Evolutionary conservation across 2,113 vertebrate genomes (phyloP).

Genomic region (Parus major): DNA sequence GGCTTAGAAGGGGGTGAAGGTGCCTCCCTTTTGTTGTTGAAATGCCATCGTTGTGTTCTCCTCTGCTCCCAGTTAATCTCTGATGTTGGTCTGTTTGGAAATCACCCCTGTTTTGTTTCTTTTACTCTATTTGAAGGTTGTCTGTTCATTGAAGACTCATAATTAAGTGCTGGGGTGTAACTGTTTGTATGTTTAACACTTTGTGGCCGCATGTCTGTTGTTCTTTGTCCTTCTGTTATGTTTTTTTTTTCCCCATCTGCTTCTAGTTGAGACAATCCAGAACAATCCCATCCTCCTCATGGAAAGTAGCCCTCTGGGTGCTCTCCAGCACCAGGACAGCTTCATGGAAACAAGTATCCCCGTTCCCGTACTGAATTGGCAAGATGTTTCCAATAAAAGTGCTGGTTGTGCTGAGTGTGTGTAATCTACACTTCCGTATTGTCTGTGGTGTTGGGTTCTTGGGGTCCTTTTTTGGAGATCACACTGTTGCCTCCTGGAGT

Average conservation of each 20-base stretch:
- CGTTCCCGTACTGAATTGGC: constrained; percentile 92
- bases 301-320: constrained; percentile 79
- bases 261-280: constrained; percentile 93
- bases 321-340: constrained; percentile 83
- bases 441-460: constrained; percentile 27
- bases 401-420: constrained; percentile 89
- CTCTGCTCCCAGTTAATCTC: constrained; percentile 39
- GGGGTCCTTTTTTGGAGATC: constrained; percentile 37
- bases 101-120: constrained; percentile 28
- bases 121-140: constrained; percentile 26
- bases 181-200: constrained; percentile 70
- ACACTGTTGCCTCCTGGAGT: constrained; percentile 1
- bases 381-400: constrained; percentile 87
- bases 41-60: constrained; percentile 28
- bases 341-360: constrained; percentile 96
- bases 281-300: constrained; percentile 91
- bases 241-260: constrained; percentile 60
- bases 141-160: constrained; percentile 29
- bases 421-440: constrained; percentile 79
- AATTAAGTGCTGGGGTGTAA: constrained; percentile 54
- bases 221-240: constrained; percentile 70
- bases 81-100: constrained; percentile 46
- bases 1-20: constrained; percentile 13
- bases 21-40: constrained; percentile 25
- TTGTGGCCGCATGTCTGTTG: constrained; percentile 79